Base-by-base conservation (phyloP, 2,797 vertebrate genomes). In the Cyprinodon diabolis region DNA sequence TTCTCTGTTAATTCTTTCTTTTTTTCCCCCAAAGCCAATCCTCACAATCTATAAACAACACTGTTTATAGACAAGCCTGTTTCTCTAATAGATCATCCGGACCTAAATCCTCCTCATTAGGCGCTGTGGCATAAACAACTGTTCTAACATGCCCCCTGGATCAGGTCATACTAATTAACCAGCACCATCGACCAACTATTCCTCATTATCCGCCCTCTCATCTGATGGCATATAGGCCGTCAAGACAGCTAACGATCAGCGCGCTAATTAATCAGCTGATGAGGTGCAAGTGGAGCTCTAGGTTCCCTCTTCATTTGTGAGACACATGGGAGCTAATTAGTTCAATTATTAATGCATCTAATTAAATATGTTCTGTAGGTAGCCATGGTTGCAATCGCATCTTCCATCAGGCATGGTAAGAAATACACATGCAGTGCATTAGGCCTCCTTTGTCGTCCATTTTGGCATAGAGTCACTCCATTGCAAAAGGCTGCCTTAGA, bases 341-440 rank as follows among this genome's bases (percentile, higher is more conserved):
- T 96, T 97, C 95, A 97, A 97, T 98, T 97, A 98, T 97, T 96
- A 98, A 97, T 97, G 97, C 96, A 95, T 96, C 96, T 97, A 97
- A 97, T 97, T 97, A 97, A 97, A 97, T 96, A 96, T 96, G 95
- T 96, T 97, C 95, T 96, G 95, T 96, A 95, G 95, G 95, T 97
- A 95, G 96, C 96, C 96, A 95, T 93, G 96, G 96, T 94, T 96
- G 94, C 72, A 94, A 95, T 94, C 95, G 96, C 91, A 87, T 95
- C 95, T 95, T 95, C 95, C 94, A 93, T 94, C 94, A 89, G 95
- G 94, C 91, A 94, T 90, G 91, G 93, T 96, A 96, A 96, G 96
- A 96, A 96, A 97, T 97, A 96, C 94, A 94, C 68, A 57, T 1
- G 14, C 21, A 1, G 52, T 55, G 77, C 76, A 52, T 74, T 74